Conservation (phyloP, 2,888 invertebrate species). For the Mesochorus sp. region DNA sequence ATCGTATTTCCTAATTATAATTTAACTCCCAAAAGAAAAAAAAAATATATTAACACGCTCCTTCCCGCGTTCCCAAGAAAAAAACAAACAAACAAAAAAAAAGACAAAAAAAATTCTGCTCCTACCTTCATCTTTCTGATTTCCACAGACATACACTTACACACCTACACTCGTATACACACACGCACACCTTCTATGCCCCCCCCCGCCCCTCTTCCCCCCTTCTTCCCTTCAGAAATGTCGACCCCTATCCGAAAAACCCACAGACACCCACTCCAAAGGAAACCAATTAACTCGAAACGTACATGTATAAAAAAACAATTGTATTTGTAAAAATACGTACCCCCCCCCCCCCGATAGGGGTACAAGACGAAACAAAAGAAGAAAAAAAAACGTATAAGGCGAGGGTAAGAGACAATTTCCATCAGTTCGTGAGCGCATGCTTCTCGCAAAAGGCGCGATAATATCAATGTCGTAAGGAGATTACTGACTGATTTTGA, state of each 20-base stretch:
- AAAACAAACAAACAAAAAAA: slow-evolving; percentile 30
- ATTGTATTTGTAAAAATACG: slow-evolving; percentile 67
- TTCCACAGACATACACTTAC: neutral
- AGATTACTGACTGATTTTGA: slow-evolving; percentile 50
- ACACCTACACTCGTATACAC: neutral
- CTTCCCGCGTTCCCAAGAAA: slow-evolving; percentile 50
- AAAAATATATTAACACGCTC: slow-evolving; percentile 68
- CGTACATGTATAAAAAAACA: slow-evolving; percentile 70
- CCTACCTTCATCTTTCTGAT: slow-evolving; percentile 7
- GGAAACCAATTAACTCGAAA: slow-evolving; percentile 67
- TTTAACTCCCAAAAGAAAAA: slow-evolving; percentile 78
- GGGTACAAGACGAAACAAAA: slow-evolving; percentile 56
- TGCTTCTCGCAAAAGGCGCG: slow-evolving; percentile 29
- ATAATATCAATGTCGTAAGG: slow-evolving; percentile 53
- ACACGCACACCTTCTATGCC: neutral
- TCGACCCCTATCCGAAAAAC: slow-evolving; percentile 20
- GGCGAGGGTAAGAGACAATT: slow-evolving; percentile 42
- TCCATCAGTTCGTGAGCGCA: slow-evolving; percentile 49
- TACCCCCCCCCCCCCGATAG: slow-evolving; percentile 62
- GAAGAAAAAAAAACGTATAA: slow-evolving; percentile 46
- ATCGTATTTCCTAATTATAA: slow-evolving; percentile 78
- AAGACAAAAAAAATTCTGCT: slow-evolving; percentile 11
- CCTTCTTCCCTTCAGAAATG: too few relatives aligned
- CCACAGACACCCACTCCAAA: slow-evolving; percentile 55
- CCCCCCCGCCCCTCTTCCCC: too few relatives aligned